Percentiles rank a stretch among this genome's conserved stretches.
phyloP scores from a whole-genome alignment of 2,113 vertebrate genomes.

The Oncorhynchus tshawytscha region DNA sequence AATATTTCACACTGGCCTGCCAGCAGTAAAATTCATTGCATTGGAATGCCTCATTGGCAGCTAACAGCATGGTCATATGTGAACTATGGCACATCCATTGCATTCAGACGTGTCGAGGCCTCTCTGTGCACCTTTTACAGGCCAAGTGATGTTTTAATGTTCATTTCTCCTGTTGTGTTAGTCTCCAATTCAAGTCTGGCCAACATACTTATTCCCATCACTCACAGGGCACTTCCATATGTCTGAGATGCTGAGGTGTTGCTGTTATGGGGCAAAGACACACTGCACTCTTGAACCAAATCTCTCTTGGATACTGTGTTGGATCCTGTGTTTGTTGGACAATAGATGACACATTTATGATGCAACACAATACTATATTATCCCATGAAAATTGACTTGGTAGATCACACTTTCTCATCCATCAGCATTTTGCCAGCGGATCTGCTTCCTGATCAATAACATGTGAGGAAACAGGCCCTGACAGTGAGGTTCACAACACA shows the following conservation, averaged over 20 bases:
- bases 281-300: no score
- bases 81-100: conserved; percentile 19
- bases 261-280: conserved; percentile 1
- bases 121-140: conserved; percentile 30
- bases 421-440: no score
- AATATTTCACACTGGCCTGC: conserved; percentile 1
- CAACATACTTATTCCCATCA: conserved; percentile 42
- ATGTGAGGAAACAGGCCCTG: not conserved
- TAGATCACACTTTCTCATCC: not conserved
- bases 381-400: no score
- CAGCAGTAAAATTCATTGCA: not conserved
- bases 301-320: no score
- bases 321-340: no score
- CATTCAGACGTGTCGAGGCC: not conserved
- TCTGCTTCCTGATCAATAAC: conserved; percentile 14
- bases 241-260: conserved; percentile 22
- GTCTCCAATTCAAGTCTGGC: conserved; percentile 60
- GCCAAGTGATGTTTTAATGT: conserved; percentile 45
- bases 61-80: conserved; percentile 8
- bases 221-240: conserved; percentile 56
- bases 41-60: no score
- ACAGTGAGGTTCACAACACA: not conserved
- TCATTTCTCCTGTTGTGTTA: conserved; percentile 30
- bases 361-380: no score
- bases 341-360: no score